Evolutionary conservation across 2,888 invertebrate species (phyloP).

Genomic region (Gnatocerus cornutus): DNA sequence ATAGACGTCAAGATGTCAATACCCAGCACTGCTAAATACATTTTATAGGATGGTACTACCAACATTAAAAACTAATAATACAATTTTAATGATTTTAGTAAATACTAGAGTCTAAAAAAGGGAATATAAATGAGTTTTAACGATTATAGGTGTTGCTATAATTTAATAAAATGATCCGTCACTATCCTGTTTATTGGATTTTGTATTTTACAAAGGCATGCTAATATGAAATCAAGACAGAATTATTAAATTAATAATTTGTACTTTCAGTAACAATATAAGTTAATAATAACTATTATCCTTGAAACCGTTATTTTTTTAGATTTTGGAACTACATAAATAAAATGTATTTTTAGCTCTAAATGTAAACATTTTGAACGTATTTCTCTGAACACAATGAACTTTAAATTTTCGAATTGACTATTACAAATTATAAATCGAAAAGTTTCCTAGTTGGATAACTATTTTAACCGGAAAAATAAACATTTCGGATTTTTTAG

Average conservation of each 20-base stretch:
- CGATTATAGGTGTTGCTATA: constrained; percentile 1
- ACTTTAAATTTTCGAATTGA: background rate
- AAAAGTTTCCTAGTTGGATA: too few species aligned
- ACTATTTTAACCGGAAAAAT: too few species aligned
- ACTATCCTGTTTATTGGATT: constrained; percentile 13
- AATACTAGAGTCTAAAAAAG: constrained; percentile 20
- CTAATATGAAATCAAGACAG: constrained; percentile 4
- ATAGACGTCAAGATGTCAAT: constrained; percentile 5
- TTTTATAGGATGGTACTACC: constrained; percentile 19
- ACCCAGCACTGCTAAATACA: constrained; percentile 24
- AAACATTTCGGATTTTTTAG: too few species aligned
- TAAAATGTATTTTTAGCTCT: constrained; percentile 19
- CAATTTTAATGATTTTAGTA: constrained; percentile 31
- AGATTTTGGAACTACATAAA: constrained; percentile 12
- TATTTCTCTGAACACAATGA: background rate
- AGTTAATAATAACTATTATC: constrained; percentile 25
- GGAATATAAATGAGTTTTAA: constrained; percentile 30
- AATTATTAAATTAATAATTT: background rate
- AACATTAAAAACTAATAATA: constrained; percentile 18
- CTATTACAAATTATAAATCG: too few species aligned
- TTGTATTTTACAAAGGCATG: constrained; percentile 15
- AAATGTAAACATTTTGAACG: constrained; percentile 20
- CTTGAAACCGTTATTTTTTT: constrained; percentile 9
- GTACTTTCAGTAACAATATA: background rate
- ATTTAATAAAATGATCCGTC: constrained; percentile 26